Conservation (phyloP, 2,888 invertebrate species). For the Parnassius apollo region DNA sequence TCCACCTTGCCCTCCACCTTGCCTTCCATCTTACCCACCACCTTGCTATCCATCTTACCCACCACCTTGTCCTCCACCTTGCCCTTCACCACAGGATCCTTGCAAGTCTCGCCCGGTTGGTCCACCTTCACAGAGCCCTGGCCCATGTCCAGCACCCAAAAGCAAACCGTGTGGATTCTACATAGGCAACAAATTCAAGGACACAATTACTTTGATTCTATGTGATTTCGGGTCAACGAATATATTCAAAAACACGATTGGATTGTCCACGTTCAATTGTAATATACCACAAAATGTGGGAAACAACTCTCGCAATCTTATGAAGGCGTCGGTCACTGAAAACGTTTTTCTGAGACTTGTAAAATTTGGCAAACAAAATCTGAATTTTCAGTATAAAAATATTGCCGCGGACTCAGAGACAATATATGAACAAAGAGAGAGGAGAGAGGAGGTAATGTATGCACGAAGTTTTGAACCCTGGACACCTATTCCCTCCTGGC, state of each 20-base stretch:
- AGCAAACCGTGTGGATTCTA: conserved; percentile 10
- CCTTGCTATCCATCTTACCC: not conserved
- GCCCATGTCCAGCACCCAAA: conserved; percentile 10
- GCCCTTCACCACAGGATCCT: conserved; percentile 1
- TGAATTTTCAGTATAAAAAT: not conserved
- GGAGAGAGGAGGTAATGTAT: conserved; percentile 9
- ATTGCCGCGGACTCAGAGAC: not conserved
- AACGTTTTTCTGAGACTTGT: not conserved
- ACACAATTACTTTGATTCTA: conserved; percentile 21
- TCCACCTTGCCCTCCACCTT: conserved; percentile 20
- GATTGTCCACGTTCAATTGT: not conserved
- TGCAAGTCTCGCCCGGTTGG: not conserved
- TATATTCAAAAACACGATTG: not conserved
- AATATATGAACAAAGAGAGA: not conserved
- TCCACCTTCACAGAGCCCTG: not conserved
- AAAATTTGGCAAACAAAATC: not conserved
- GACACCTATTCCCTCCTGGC: conserved; percentile 66
- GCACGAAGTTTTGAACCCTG: conserved; percentile 55
- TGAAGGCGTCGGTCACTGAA: not conserved
- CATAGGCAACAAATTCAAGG: conserved; percentile 16
- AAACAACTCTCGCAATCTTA: not conserved
- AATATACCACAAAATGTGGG: not conserved
- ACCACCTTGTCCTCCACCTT: not conserved
- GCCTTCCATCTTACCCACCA: not conserved
- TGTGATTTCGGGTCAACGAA: conserved; percentile 4